These are phyloP conservation scores for Sinocyclocheilus anshuiensis DNA, from an alignment of 2,113 vertebrate genomes.

Conservation along the genomic window DNA sequence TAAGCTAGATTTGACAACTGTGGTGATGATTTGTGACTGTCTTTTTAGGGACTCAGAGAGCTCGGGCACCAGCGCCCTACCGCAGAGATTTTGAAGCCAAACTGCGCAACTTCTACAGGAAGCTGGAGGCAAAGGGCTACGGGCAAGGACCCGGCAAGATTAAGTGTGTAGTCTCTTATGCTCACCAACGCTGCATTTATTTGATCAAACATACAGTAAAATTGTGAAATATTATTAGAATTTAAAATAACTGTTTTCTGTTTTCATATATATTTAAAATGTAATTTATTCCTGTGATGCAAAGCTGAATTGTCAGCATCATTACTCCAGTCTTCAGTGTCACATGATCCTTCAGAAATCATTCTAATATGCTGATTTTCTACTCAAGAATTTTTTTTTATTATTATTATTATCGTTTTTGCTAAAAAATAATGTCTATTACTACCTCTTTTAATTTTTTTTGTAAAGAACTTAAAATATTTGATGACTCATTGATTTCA, in stretches of 20 bases:
- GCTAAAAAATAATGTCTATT: too few relatives aligned
- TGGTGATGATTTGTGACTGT: neutral
- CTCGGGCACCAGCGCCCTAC: constrained; percentile 87
- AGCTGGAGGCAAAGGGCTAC: constrained; percentile 91
- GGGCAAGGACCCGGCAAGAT: constrained; percentile 90
- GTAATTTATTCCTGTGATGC: neutral
- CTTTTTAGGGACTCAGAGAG: constrained; percentile 81
- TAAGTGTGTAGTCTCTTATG: constrained; percentile 75
- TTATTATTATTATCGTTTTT: neutral
- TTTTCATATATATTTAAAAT: neutral
- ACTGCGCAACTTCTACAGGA: constrained; percentile 89
- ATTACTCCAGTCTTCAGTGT: neutral
- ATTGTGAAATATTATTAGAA: neutral
- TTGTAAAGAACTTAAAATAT: too few relatives aligned
- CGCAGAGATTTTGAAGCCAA: constrained; percentile 91
- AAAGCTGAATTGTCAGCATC: neutral
- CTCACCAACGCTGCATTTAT: neutral
- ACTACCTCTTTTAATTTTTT: too few relatives aligned
- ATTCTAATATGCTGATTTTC: neutral
- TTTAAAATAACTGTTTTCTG: neutral
- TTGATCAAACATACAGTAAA: neutral
- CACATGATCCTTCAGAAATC: neutral
- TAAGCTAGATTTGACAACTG: neutral
- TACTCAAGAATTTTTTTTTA: neutral
- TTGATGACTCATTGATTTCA: too few relatives aligned